These are phyloP conservation scores for Heteromurus nitidus DNA, from an alignment of 2,888 invertebrate genomes.

Conservation along the genomic window DNA sequence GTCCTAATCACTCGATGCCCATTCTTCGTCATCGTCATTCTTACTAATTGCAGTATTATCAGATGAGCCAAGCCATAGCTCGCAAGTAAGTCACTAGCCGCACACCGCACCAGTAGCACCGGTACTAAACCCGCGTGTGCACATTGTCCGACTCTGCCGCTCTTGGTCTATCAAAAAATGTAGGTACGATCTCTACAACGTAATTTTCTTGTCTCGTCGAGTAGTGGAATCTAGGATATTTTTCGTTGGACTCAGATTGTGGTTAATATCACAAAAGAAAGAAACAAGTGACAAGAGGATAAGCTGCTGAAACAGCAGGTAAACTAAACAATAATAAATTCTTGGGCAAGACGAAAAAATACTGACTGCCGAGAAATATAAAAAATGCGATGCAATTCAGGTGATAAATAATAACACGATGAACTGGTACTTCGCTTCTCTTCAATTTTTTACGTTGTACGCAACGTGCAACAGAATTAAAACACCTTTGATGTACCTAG, in stretches of 20 bases:
- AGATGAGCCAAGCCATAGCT: constrained; percentile 24
- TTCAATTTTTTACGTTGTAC: no score
- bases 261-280: neutral
- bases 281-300: constrained; percentile 4
- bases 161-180: neutral
- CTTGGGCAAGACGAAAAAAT: no score
- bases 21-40: constrained; percentile 19
- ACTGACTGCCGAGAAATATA: constrained; percentile 25
- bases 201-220: no score
- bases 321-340: constrained; percentile 55
- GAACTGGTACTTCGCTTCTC: neutral
- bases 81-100: constrained; percentile 1
- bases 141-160: no score
- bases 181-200: no score
- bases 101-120: no score
- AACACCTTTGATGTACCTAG: no score
- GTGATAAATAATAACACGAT: constrained; percentile 41
- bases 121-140: no score
- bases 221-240: no score
- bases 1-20: constrained; percentile 43
- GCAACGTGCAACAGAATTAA: constrained; percentile 3
- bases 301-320: constrained; percentile 30
- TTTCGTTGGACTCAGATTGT: neutral
- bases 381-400: constrained; percentile 28
- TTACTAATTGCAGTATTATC: constrained; percentile 54